These are phyloP conservation scores for Drosophila nigritarsus DNA, from an alignment of 2,888 invertebrate genomes.

Conservation along the genomic window DNA sequence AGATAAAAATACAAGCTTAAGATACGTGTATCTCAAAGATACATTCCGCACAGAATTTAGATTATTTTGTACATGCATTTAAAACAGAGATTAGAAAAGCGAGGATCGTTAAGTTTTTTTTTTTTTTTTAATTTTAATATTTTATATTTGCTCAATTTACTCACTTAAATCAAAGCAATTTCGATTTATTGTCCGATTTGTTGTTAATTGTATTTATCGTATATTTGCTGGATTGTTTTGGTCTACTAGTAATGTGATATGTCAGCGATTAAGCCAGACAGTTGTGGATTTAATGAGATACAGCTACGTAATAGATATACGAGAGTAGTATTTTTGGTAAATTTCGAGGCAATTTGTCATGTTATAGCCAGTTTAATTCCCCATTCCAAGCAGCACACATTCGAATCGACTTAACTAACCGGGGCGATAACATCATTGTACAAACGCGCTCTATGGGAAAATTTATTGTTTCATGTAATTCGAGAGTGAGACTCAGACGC, in stretches of 20 bases:
- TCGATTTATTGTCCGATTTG: background rate
- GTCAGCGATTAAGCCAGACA: background rate
- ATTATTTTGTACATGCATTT: background rate
- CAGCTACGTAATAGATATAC: conserved; percentile 4
- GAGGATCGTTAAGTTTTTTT: no score
- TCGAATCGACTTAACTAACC: conserved; percentile 35
- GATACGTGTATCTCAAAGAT: background rate
- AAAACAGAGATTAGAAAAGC: background rate
- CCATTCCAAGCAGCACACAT: conserved; percentile 5
- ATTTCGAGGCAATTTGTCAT: conserved; percentile 39
- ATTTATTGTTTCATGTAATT: conserved; percentile 64
- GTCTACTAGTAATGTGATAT: background rate
- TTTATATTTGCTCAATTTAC: background rate
- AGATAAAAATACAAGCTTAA: conserved; percentile 3
- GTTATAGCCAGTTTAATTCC: conserved; percentile 6
- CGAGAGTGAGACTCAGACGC: conserved; percentile 20
- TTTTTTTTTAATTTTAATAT: background rate
- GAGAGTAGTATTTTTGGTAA: background rate
- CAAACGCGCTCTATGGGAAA: conserved; percentile 48
- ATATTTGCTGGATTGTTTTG: background rate
- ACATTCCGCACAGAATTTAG: background rate
- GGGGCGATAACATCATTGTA: conserved; percentile 41
- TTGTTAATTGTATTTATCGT: background rate
- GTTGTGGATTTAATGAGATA: conserved; percentile 9
- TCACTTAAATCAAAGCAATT: background rate